Percentiles rank a stretch among this genome's conserved stretches.
Evolutionary conservation across 2,797 vertebrate genomes (phyloP).

Genomic region (Gambelia wislizenii): DNA sequence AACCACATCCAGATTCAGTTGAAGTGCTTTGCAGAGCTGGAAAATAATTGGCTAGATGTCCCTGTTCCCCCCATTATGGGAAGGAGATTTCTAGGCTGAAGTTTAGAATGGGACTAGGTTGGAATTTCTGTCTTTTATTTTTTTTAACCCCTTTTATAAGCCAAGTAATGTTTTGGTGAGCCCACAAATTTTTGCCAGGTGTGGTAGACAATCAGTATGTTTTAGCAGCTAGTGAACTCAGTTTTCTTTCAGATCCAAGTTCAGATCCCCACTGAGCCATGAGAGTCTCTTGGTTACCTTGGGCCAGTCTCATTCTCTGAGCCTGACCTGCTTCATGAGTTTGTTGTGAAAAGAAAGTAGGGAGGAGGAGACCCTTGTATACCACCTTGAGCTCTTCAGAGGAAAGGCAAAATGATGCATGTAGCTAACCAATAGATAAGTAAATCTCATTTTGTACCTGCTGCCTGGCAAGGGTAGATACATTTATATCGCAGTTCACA

Average conservation of each 20-base stretch:
- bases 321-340: too few species aligned
- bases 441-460: background rate
- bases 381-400: background rate
- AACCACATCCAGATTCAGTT: slow-evolving; percentile 36
- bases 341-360: too few species aligned
- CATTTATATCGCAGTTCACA: too few species aligned
- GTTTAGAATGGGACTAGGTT: background rate
- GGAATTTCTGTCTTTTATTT: too few species aligned
- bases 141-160: background rate
- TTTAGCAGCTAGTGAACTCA: background rate
- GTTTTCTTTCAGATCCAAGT: background rate
- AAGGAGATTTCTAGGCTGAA: background rate
- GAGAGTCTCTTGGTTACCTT: too few species aligned
- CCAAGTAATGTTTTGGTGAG: background rate
- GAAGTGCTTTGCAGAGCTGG: slow-evolving; percentile 25
- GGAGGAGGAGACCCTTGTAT: too few species aligned
- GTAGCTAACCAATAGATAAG: background rate
- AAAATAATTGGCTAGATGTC: background rate
- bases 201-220: background rate
- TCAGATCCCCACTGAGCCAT: too few species aligned
- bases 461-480: background rate
- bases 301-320: too few species aligned
- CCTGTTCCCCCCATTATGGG: background rate
- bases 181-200: background rate
- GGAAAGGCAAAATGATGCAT: background rate